Evolutionary conservation across 2,797 vertebrate genomes (phyloP), one percentile per base, ranked within the genome.

Genomic region (Mallotus villosus): DNA sequence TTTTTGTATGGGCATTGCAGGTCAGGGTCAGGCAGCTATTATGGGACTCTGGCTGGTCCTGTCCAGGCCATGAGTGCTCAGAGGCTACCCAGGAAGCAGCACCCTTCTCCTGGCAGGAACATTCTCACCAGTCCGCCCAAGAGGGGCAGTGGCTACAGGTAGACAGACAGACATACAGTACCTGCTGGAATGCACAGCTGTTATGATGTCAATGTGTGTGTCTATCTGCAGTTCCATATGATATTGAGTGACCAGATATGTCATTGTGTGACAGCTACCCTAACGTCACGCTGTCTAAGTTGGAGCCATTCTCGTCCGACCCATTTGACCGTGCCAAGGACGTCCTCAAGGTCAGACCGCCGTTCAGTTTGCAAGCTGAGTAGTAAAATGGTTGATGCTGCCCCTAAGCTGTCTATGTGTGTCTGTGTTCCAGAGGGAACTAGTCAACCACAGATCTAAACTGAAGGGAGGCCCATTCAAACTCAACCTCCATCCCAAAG

Each of bases 91-190:
- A 91, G 19, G 63, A 92, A 87, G 70, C 78, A 79, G 17, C 91
- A 90, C 27, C 27, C 82, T 74, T 76, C 91, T 59, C 91, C 93
- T 67, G 94, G 94, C 53, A 96, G 93, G 85, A 97, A 96, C 84
- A 79, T 97, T 25, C 89, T 93, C 78, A 96, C 94, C 67, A 95
- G 78, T 80, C 95, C 95, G 27, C 84, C 92, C 41, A 97, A 97
- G 86, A 94, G 92, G 75, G 95, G 95, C 89, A 95, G 92, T 64
- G 95, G 95, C 86, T 96, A 94, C 84, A 94, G 95, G 95, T 98
- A 74, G 55, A 55, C n/a, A 34, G 32, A 34, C 49, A 51, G 1
- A n/a, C 19, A n/a, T 19, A 55, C 16, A 55, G 51, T 46, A 46
- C 12, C 51, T 5, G 19, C 51, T n/a, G 51, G 17, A 55, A 55